Evolutionary conservation across 2,113 vertebrate genomes (phyloP), one percentile per base, ranked within the genome.

Genomic region (Pungitius pungitius): DNA sequence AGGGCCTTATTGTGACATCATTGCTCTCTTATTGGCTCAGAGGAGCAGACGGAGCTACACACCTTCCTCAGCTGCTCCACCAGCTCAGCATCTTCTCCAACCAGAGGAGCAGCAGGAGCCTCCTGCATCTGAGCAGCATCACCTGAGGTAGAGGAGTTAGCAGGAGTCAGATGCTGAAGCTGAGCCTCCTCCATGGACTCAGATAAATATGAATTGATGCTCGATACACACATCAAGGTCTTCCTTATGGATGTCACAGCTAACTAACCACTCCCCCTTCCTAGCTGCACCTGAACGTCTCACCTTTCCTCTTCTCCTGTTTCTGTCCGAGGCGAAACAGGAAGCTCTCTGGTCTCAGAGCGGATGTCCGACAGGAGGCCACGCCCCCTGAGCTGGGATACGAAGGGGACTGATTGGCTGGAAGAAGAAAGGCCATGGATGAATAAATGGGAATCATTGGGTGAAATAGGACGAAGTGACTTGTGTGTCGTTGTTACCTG

Each of bases 41-140:
- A 35, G 33, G 33, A 35, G 33, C 33, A 22, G 27, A 55, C 6
- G 4, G n/a, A 20, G 37, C 6, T 18, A 45, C 54, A 0, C 4
- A 97, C 97, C 94, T 97, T 99, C 27, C 97, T 93, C 1, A 99
- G 95, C 69, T 96, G 96, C 60, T 98, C 96, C 89, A 96, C 95
- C 39, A 96, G 86, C 70, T 90, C 80, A 2, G 87, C 87, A 8
- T 94, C 91, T 55, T 91, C 73, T 86, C 95, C 92, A 0, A 73
- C 61, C 39, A 89, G 81, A 64, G 58, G 72, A 14, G 85, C 68
- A 12, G 78, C 75, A 15, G 85, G 49, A 20, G 69, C 27, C 39
- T 78, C 79, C 42, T 63, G 78, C 15, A 26, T 73, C 39, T 33
- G 75, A 77, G 51, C 39, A 71, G 68, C 26, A 1, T 91, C 77